Percentiles rank a stretch among this genome's conserved stretches.
phyloP scores from a whole-genome alignment of 2,113 vertebrate genomes.

The Hiodon tergisus region DNA sequence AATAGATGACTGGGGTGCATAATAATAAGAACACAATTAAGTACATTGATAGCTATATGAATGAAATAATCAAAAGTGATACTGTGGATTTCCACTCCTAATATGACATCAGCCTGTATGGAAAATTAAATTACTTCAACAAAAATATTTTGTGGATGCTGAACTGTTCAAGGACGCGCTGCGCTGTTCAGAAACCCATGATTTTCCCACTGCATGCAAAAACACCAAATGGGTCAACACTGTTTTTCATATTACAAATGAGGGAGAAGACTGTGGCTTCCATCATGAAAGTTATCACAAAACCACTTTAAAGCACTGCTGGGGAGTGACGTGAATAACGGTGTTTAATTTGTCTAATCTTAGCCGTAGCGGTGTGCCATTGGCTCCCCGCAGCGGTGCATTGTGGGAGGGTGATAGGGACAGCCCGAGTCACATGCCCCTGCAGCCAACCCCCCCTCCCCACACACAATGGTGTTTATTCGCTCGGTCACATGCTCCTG shows the following conservation, averaged over 20 bases:
- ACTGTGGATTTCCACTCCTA: neutral
- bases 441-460: slow-evolving; percentile 18
- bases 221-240: slow-evolving; percentile 39
- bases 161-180: slow-evolving; percentile 14
- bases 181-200: neutral
- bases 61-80: neutral
- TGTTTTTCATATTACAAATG: slow-evolving; percentile 56
- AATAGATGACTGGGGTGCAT: neutral
- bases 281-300: slow-evolving; percentile 62
- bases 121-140: neutral
- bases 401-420: neutral
- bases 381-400: neutral
- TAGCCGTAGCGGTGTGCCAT: slow-evolving; percentile 48
- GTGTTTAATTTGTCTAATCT: slow-evolving; percentile 69
- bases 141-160: slow-evolving; percentile 13
- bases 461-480: neutral
- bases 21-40: slow-evolving; percentile 6
- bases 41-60: slow-evolving; percentile 4
- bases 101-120: neutral
- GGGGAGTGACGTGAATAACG: slow-evolving; percentile 63
- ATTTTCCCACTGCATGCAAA: slow-evolving; percentile 37
- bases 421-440: neutral
- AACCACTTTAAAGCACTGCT: slow-evolving; percentile 67
- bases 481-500: neutral
- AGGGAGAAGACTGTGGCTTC: slow-evolving; percentile 62